These are phyloP conservation scores for Propithecus deckenii DNA, from an alignment of 2,797 vertebrate species.

Conservation along the genomic window DNA sequence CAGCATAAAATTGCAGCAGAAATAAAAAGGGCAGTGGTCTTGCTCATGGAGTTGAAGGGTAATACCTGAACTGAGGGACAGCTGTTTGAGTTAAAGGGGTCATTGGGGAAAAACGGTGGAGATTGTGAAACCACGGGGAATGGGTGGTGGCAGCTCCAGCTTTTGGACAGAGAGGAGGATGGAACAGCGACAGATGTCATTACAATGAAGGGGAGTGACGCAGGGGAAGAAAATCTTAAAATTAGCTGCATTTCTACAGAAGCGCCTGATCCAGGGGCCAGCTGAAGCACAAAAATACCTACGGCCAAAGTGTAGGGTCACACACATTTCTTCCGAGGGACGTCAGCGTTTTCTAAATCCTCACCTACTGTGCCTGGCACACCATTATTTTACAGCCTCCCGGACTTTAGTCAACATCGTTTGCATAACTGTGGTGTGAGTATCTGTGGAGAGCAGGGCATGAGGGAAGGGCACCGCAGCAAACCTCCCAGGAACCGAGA, in stretches of 20 bases:
- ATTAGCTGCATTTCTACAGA: neutral
- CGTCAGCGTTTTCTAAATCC: neutral
- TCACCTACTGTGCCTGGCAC: neutral
- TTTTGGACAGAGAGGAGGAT: neutral
- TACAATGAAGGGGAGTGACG: neutral
- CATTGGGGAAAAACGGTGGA: no score
- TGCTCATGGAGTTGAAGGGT: neutral
- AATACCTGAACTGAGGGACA: neutral
- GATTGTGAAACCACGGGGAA: neutral
- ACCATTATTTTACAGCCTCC: neutral
- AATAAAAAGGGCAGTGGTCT: neutral
- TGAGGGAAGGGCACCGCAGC: constrained; percentile 64
- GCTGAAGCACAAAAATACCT: neutral
- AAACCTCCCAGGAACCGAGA: constrained; percentile 89
- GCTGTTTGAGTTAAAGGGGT: neutral
- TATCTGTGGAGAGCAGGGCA: neutral
- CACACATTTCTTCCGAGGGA: neutral
- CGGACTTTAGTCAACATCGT: neutral
- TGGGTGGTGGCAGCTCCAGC: neutral
- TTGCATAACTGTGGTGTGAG: neutral
- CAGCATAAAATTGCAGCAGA: neutral
- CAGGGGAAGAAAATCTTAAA: neutral
- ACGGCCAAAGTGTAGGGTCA: neutral
- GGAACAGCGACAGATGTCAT: neutral
- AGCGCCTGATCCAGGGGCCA: no score